Base-by-base conservation (phyloP, 2,113 vertebrate species). In the Melierax canorus region DNA sequence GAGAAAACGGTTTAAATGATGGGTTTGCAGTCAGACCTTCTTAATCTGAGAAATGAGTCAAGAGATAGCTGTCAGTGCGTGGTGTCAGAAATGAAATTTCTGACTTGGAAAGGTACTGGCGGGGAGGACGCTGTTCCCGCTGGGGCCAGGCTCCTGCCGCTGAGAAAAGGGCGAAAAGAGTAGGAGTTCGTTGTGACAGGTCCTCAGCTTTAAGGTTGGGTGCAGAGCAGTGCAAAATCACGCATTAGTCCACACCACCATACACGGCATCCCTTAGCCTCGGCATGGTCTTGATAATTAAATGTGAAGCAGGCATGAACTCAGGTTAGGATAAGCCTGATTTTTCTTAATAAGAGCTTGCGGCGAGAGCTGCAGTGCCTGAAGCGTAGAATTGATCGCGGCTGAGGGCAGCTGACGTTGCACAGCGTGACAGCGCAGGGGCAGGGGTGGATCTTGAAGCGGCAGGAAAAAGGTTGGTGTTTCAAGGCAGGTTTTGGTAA, bases 81-180 rank as follows among this genome's bases (percentile, higher is more conserved):
- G 60, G 13, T 15, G 46, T 13, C 14, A 4, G 32, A 53, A 38
- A 7, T 5, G 38, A 39, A 39, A 59, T 34, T 43, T 10, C 4
- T 14, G 58, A 6, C 63, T 48, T 12, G 18, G n/a, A 21, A 59
- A 38, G 45, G 30, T 2, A 3, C 51, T 15, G 55, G 43, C 0
- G 4, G n/a, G 63, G 29, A 32, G 12, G 51, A 29, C 0, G 5
- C 48, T 0, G 6, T 9, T 63, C 48, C 63, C 1, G 0, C 23
- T 21, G 41, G 62, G 59, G 66, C 89, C 24, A 2, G 14, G 29
- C 60, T 66, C 16, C 67, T 21, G 59, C 38, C 1, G 7, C 59
- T 32, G 83, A 53, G 83, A 39, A 26, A 26, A 50, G 56, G 15
- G 21, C 3, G 6, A 9, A 7, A 32, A 19, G 55, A 36, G 55